Base-by-base conservation (phyloP, 2,888 invertebrate species). In the Incurvaria masculella region DNA sequence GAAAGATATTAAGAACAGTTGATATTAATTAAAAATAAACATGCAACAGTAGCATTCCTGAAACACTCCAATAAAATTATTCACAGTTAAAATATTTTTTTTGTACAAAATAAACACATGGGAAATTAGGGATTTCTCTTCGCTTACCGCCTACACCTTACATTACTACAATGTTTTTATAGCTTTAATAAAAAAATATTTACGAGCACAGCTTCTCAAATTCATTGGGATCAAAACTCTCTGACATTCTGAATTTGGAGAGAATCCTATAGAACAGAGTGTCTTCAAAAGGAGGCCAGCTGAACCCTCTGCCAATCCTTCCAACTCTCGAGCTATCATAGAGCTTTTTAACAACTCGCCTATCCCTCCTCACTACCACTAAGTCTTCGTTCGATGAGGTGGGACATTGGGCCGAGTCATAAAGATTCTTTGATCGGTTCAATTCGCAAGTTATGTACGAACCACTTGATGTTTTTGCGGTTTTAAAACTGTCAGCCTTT, bases 261-360 rank as follows among this genome's bases (percentile, higher is more conserved):
- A 75, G 62, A 2, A 78, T 66, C 23, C 61, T 66, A 47, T 74
- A 79, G 51, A 74, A 73, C 14, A 76, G 17, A 0, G 74, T 66
- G 11, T 74, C 65, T 45, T 78, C 76, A 20, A 64, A 72, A 0
- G 78, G 75, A 0, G 79, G 79, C 79, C 79, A 79, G 2, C 69
- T 72, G 0, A 63, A 64, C n/a, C 62, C 48, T 3, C 67, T 57
- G 27, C 53, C 42, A 8, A 20, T n/a, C 11, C n/a, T 57, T 0
- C 52, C 39, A 0, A 48, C 40, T 39, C 51, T 55, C 10, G 52
- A 58, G 17, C 11, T 14, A 11, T 33, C 33, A 11, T 33, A 33
- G 11, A 33, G 11, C 14, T 33, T 33, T 33, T n/a, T 33, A 6
- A 33, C 33, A 4, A 3, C 14, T 33, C 14, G 11, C 14, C 33